Evolutionary conservation across 2,888 invertebrate species (phyloP), one percentile per base, ranked within the genome.

Genomic region (Rotaria magnacalcarata): DNA sequence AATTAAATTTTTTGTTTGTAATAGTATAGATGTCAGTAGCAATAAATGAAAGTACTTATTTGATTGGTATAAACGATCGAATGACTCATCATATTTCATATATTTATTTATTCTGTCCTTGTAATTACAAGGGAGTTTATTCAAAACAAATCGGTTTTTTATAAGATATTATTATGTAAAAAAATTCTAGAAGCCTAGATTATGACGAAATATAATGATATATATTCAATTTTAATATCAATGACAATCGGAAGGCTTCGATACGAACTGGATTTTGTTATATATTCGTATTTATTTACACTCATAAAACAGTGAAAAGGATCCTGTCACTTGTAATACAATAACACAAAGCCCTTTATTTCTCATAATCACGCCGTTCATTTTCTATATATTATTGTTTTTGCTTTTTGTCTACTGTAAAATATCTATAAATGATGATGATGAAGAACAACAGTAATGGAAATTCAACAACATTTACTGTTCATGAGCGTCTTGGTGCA

Each of bases 401-500:
- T 67, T 7, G n/a, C 0, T n/a, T 60, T 27, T 27, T 60, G 34
- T 41, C 16, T 16, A 67, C 19, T 67, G 34, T 67, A 67, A 34
- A 34, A 67, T 56, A 56, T 56, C 19, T 56, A 56, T 56, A 8
- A 34, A 67, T 67, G 67, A 67, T 67, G 67, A 67, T 34, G 19
- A 67, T 34, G 34, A 67, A 67, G 16, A 27, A 34, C 16, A 67
- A 34, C 7, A 34, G 67, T 14, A 80, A 80, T n/a, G 80, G 80
- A 11, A 47, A 21, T 47, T 43, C 80, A 47, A 80, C 80, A 24
- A 80, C 80, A 8, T 80, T 80, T 47, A 80, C 47, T 24, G 47
- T 80, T 24, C 80, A 80, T n/a, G 80, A 80, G 47, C 80, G 80
- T 47, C 80, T 47, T 47, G 80, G 47, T 43, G 80, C 80, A 47